phyloP scores from a whole-genome alignment of 2,888 invertebrate genomes.

The Lamellibrachia satsuma region DNA sequence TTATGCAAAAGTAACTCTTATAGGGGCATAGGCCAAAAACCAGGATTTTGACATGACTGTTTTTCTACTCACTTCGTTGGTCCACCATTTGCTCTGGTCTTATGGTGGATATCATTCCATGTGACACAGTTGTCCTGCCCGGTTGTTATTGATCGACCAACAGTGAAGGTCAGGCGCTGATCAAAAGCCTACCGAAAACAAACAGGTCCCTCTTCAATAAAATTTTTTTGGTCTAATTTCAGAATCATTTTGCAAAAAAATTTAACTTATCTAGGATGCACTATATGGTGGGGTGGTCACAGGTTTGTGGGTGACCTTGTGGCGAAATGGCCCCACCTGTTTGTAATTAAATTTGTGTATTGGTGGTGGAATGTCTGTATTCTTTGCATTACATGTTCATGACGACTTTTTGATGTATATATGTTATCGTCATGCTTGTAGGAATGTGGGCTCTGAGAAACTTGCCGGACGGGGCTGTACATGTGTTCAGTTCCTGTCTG shows the following conservation, averaged over 20 bases:
- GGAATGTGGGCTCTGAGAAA: too few relatives aligned
- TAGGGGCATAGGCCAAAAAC: too few relatives aligned
- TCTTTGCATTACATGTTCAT: too few relatives aligned
- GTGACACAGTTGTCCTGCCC: slow-evolving; percentile 48
- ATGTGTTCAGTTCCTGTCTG: too few relatives aligned
- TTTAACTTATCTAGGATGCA: not conserved
- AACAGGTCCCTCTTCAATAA: not conserved
- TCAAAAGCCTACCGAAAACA: slow-evolving; percentile 45
- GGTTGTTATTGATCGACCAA: slow-evolving; percentile 52
- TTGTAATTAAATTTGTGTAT: too few relatives aligned
- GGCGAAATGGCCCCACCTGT: too few relatives aligned
- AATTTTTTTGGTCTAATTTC: not conserved
- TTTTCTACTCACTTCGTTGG: not conserved
- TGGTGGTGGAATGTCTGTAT: too few relatives aligned
- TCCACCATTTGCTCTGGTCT: slow-evolving; percentile 51
- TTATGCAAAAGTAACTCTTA: too few relatives aligned
- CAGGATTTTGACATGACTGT: not conserved
- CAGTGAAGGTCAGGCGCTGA: slow-evolving; percentile 49
- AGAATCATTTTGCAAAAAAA: not conserved
- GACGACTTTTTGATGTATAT: too few relatives aligned
- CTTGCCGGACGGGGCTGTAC: too few relatives aligned
- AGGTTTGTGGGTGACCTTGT: too few relatives aligned
- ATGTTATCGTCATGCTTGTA: too few relatives aligned
- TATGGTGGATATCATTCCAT: slow-evolving; percentile 59
- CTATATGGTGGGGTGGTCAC: not conserved